These are phyloP conservation scores for Onthophagus taurus DNA, from an alignment of 1,140 invertebrate species.

Conservation along the genomic window DNA sequence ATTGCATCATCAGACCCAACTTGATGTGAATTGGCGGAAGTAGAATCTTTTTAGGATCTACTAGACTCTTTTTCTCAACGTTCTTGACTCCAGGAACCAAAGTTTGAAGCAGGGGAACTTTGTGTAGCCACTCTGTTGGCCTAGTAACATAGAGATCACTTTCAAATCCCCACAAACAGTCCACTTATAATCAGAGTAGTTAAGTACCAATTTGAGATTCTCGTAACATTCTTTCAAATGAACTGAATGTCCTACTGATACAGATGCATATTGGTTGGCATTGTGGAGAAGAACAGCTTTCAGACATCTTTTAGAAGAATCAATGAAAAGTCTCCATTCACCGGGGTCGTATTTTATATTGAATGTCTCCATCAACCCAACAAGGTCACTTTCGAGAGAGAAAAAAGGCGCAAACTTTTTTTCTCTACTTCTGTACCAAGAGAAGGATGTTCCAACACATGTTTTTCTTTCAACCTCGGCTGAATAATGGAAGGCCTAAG, in stretches of 20 bases:
- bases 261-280: slow-evolving; percentile 29
- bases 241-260: slow-evolving; percentile 29
- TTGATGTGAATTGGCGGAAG: slow-evolving; percentile 7
- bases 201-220: slow-evolving; percentile 27
- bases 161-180: slow-evolving; percentile 20
- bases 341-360: slow-evolving; percentile 3
- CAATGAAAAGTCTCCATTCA: slow-evolving; percentile 20
- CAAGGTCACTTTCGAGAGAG: slow-evolving; percentile 3
- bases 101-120: not conserved
- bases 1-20: slow-evolving; percentile 10
- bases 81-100: not conserved
- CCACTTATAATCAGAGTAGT: slow-evolving; percentile 24
- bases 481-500: slow-evolving; percentile 8
- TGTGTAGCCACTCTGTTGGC: slow-evolving; percentile 5
- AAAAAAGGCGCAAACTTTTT: not conserved
- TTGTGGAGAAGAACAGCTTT: slow-evolving; percentile 35
- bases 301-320: slow-evolving; percentile 28
- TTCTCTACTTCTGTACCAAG: slow-evolving; percentile 5
- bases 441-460: slow-evolving; percentile 3
- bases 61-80: not conserved
- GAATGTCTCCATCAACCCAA: slow-evolving; percentile 2
- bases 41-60: slow-evolving; percentile 6
- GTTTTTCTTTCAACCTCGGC: slow-evolving; percentile 2
- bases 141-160: slow-evolving; percentile 1
- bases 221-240: slow-evolving; percentile 28